phyloP scores from a whole-genome alignment of 1,140 invertebrate genomes.

The Drosophila ananassae region DNA sequence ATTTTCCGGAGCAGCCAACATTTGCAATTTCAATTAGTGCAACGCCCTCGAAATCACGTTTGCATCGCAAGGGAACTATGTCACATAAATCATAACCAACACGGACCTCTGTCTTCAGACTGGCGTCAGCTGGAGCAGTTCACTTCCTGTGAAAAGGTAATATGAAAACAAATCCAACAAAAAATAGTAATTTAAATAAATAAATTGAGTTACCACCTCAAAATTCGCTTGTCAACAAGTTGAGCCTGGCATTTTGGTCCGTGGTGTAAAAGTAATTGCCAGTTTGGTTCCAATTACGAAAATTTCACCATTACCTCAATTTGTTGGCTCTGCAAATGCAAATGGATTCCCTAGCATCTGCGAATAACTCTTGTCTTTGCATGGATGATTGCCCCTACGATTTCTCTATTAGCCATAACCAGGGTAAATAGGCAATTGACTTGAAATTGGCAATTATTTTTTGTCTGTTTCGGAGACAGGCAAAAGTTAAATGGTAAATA shows the following conservation, averaged over 20 bases:
- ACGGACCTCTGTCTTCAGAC: constrained; percentile 33
- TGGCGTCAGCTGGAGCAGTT: constrained; percentile 49
- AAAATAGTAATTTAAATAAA: constrained; percentile 73
- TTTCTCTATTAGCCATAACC: constrained; percentile 81
- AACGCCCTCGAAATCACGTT: constrained; percentile 54
- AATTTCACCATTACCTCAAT: constrained; percentile 75
- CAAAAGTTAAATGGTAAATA: constrained; percentile 57
- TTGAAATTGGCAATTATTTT: constrained; percentile 82
- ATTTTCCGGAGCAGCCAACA: constrained; percentile 50
- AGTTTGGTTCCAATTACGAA: constrained; percentile 51
- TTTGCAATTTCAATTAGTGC: constrained; percentile 83
- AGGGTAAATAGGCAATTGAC: constrained; percentile 82
- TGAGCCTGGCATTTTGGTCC: constrained; percentile 29
- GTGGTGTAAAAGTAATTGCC: constrained; percentile 50
- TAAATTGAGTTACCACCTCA: constrained; percentile 81
- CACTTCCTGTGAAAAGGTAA: constrained; percentile 53
- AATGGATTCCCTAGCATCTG: constrained; percentile 49
- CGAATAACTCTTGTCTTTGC: constrained; percentile 29
- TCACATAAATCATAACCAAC: constrained; percentile 75
- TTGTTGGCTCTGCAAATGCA: constrained; percentile 63
- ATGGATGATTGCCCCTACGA: constrained; percentile 59
- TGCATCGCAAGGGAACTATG: constrained; percentile 52
- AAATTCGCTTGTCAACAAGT: constrained; percentile 72
- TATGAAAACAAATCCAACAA: not conserved
- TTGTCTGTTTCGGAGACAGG: constrained; percentile 45